A percentile compares a stretch with the other conserved stretches of the same genome.
These are phyloP conservation scores for Batillaria attramentaria DNA, from an alignment of 1,140 invertebrate genomes.

Conservation along the genomic window DNA sequence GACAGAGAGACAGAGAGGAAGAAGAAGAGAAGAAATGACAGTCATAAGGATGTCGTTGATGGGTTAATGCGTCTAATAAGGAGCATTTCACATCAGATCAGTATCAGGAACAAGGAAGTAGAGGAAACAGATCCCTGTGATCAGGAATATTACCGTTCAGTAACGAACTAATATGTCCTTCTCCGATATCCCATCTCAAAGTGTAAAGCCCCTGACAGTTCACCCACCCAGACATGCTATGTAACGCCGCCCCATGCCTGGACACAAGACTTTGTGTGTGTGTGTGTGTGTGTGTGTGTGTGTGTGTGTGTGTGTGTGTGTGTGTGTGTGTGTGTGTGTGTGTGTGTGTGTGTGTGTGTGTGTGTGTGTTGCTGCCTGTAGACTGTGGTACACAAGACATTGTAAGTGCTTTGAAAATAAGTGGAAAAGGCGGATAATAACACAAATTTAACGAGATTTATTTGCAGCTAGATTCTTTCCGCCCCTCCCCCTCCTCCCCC, in stretches of 20 bases:
- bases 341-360: conserved; percentile 11
- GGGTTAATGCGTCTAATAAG: too few species aligned
- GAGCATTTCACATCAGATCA: too few species aligned
- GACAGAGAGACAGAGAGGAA: background rate
- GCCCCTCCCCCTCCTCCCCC: too few species aligned
- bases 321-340: conserved; percentile 20
- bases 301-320: conserved; percentile 14
- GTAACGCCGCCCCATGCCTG: background rate
- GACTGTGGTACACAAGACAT: too few species aligned
- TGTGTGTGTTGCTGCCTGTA: background rate
- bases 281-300: background rate
- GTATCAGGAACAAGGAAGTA: too few species aligned
- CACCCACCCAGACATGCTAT: background rate
- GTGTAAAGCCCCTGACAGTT: too few species aligned
- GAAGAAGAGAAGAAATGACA: background rate
- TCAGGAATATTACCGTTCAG: background rate
- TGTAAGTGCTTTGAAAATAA: too few species aligned
- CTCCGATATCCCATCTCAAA: background rate
- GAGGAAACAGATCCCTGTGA: background rate
- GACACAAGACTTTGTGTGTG: background rate
- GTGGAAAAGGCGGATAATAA: too few species aligned
- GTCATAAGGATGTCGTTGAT: too few species aligned
- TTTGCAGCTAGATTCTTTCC: too few species aligned
- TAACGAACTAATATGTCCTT: background rate
- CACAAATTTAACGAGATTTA: too few species aligned